phyloP scores from a whole-genome alignment of 2,888 invertebrate genomes.

The Agapetus fuscipes region DNA sequence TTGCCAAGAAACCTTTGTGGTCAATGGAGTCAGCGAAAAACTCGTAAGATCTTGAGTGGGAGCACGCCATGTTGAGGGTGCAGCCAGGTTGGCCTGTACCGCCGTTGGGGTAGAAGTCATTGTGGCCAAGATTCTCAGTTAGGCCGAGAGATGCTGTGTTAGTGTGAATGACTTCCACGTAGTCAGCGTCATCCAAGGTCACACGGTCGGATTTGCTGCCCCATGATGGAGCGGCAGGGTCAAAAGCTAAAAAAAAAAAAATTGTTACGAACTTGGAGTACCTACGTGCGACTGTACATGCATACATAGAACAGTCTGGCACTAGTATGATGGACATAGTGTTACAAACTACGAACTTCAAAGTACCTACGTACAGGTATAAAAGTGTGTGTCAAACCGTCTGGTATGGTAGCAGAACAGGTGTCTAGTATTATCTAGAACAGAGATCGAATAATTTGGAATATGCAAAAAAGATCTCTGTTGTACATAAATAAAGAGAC shows the following conservation, averaged over 20 bases:
- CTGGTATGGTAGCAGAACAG: no score
- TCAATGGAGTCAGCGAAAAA: slow-evolving; percentile 8
- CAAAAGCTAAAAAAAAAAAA: slow-evolving; percentile 1
- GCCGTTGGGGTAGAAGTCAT: slow-evolving; percentile 36
- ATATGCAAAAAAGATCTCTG: no score
- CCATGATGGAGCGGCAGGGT: slow-evolving; percentile 6
- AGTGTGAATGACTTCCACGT: slow-evolving; percentile 6
- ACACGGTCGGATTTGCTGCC: slow-evolving; percentile 2
- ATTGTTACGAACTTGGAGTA: no score
- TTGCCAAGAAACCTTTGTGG: slow-evolving; percentile 2
- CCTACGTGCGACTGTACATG: no score
- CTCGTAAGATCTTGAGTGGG: slow-evolving; percentile 3
- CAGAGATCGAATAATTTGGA: no score
- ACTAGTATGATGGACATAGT: no score
- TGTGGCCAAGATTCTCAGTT: slow-evolving; percentile 28
- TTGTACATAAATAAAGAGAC: no score
- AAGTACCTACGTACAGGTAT: not conserved
- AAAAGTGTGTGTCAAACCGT: not conserved
- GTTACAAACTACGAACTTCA: no score
- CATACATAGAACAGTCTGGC: no score
- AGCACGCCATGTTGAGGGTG: slow-evolving; percentile 3
- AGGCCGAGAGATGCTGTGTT: slow-evolving; percentile 2
- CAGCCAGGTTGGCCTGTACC: slow-evolving; percentile 33
- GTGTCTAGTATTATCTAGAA: no score
- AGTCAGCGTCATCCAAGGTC: not conserved